phyloP scores from a whole-genome alignment of 2,888 invertebrate species.

The Drepana falcataria region DNA sequence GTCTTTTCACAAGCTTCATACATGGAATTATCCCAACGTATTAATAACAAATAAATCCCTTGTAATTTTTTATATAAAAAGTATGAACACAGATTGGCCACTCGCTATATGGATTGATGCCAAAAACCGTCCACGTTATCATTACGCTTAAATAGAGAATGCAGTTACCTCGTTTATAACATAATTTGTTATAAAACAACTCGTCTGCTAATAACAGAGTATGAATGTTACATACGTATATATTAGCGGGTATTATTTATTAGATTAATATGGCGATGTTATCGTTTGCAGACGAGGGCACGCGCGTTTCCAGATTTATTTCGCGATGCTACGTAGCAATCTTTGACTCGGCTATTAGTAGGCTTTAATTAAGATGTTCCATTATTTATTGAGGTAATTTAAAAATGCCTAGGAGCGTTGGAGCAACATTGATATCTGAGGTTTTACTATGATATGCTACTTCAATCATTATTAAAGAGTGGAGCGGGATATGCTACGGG shows the following conservation, averaged over 20 bases:
- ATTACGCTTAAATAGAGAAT: not conserved
- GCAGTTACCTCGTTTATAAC: conserved; percentile 1
- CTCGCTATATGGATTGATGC: no score
- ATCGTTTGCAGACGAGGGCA: conserved; percentile 7
- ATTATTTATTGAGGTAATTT: conserved; percentile 9
- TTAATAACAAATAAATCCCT: no score
- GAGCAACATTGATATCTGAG: not conserved
- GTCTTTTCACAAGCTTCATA: no score
- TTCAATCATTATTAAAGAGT: no score
- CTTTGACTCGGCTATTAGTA: conserved; percentile 24
- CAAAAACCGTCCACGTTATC: not conserved
- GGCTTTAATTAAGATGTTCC: conserved; percentile 20
- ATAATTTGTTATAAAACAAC: conserved; percentile 16
- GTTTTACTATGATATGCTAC: no score
- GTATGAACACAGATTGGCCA: no score
- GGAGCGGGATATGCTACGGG: no score
- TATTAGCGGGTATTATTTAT: conserved; percentile 40
- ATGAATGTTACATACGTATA: conserved; percentile 27
- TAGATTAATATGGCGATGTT: conserved; percentile 40
- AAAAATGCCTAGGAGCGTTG: not conserved
- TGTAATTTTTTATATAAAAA: no score
- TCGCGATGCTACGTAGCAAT: conserved; percentile 23
- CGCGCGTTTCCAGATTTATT: conserved; percentile 20
- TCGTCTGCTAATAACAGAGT: conserved; percentile 34
- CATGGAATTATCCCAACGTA: no score